These are phyloP conservation scores for Novumbra hubbsi DNA, from an alignment of 2,797 vertebrate genomes.

Conservation along the genomic window DNA sequence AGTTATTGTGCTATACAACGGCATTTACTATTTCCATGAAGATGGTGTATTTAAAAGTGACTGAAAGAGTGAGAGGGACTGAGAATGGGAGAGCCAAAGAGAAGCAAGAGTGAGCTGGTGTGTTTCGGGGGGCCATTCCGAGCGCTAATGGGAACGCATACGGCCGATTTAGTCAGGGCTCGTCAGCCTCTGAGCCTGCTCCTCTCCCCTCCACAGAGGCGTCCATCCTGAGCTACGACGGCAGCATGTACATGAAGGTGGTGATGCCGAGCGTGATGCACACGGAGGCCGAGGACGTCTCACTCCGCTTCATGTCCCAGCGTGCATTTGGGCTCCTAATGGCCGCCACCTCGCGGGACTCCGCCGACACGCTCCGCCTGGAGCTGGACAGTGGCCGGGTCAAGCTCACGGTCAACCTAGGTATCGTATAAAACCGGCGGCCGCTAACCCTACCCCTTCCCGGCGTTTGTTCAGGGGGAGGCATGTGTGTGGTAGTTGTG, in stretches of 20 bases:
- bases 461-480: constrained; percentile 29
- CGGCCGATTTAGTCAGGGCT: too few species aligned
- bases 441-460: constrained; percentile 18
- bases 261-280: constrained; percentile 91
- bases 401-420: constrained; percentile 97
- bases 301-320: constrained; percentile 96
- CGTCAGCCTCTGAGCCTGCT: too few species aligned
- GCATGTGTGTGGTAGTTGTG: constrained; percentile 30
- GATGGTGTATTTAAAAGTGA: constrained; percentile 3
- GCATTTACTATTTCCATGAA: not conserved
- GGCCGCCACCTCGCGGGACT: constrained; percentile 93
- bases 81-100: not conserved
- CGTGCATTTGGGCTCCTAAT: constrained; percentile 91
- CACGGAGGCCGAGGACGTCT: constrained; percentile 95
- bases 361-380: constrained; percentile 89
- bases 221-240: constrained; percentile 91
- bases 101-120: not conserved
- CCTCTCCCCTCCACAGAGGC: constrained; percentile 77
- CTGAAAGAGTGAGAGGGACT: constrained; percentile 8
- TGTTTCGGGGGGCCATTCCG: not conserved
- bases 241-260: constrained; percentile 99
- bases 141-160: too few species aligned
- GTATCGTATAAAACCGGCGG: constrained; percentile 79
- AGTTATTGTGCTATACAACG: not conserved
- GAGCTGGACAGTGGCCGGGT: constrained; percentile 93